These are phyloP conservation scores for Amblyornis subalaris DNA, from an alignment of 2,113 vertebrate genomes.

Conservation along the genomic window DNA sequence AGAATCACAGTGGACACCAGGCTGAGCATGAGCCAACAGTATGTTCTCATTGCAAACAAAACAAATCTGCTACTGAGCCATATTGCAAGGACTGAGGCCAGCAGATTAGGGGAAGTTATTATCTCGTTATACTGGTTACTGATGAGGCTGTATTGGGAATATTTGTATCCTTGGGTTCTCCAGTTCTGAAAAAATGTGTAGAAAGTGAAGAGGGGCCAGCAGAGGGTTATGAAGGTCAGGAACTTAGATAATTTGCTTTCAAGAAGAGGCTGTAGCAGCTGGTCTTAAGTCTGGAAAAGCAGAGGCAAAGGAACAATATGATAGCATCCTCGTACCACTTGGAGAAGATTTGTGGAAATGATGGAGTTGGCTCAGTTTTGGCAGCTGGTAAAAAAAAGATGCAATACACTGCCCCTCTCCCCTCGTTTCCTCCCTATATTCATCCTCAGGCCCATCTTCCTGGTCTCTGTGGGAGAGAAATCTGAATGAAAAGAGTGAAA, in stretches of 20 bases:
- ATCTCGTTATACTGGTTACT: neutral
- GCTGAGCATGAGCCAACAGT: neutral
- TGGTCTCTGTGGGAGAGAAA: neutral
- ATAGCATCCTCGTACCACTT: neutral
- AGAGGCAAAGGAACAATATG: neutral
- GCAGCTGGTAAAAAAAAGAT: neutral
- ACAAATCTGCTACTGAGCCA: neutral
- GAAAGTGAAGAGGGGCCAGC: neutral
- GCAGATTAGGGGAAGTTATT: neutral
- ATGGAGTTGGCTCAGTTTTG: neutral
- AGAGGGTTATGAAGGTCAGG: neutral
- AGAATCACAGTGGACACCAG: neutral
- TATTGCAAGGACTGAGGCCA: neutral
- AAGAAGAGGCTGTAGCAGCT: neutral
- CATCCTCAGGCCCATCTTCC: neutral
- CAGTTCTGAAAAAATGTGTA: neutral
- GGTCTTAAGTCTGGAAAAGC: neutral
- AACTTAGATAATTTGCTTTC: neutral
- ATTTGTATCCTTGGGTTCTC: neutral
- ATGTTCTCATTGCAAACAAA: neutral
- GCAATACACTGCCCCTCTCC: neutral
- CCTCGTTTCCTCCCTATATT: fast-evolving
- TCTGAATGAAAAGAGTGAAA: neutral
- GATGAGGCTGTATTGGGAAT: neutral
- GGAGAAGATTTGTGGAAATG: neutral